Evolutionary conservation across 35 echinoderm and acorn worm genomes (phyloP).

Genomic region (Ophiothrix spiculata): DNA sequence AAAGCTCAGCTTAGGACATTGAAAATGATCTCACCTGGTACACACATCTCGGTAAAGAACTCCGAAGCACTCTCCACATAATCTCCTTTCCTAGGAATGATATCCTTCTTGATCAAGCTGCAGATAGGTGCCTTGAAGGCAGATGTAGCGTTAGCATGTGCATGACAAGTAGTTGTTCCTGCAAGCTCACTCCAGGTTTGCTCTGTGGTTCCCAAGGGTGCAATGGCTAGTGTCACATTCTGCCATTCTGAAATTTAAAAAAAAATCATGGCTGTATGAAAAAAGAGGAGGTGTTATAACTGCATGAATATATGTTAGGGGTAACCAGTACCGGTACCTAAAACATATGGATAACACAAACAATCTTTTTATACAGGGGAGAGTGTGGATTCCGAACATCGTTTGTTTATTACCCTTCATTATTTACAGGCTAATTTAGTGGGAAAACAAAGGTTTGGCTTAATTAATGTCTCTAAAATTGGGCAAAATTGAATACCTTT

Average conservation of each 20-base stretch:
- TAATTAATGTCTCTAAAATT: no score
- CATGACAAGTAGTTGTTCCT: constrained; percentile 48
- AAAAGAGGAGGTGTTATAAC: no score
- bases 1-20: no score
- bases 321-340: no score
- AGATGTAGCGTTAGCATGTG: constrained; percentile 44
- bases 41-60: constrained; percentile 81
- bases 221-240: constrained; percentile 73
- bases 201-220: constrained; percentile 6
- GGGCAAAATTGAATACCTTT: no score
- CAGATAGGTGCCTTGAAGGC: constrained; percentile 66
- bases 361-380: no score
- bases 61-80: constrained; percentile 74
- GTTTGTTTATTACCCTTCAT: no score
- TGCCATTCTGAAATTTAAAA: constrained; percentile 36
- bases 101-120: constrained; percentile 59
- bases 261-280: background rate
- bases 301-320: no score
- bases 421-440: no score
- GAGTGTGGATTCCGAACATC: no score
- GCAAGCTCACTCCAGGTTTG: constrained; percentile 30
- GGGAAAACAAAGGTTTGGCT: no score
- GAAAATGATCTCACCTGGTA: constrained; percentile 69
- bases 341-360: no score
- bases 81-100: constrained; percentile 71